Percentiles rank a stretch among this genome's conserved stretches.
phyloP scores from a whole-genome alignment of 2,113 vertebrate species.

The Tricholaema leucomelas region DNA sequence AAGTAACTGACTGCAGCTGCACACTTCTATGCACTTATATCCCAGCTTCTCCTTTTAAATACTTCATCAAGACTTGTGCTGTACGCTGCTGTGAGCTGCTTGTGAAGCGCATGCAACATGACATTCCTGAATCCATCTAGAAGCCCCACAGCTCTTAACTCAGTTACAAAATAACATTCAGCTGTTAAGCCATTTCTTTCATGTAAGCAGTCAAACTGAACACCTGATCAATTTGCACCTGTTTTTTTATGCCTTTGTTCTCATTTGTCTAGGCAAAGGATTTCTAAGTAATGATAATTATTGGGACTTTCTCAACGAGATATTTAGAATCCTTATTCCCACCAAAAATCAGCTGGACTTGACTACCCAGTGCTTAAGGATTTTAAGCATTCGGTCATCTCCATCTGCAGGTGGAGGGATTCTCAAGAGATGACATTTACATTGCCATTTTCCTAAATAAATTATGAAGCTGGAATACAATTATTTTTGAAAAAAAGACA shows the following conservation, averaged over 20 bases:
- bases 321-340: background rate
- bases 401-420: background rate
- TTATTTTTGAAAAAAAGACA: background rate
- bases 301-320: background rate
- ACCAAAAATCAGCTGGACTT: background rate
- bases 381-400: background rate
- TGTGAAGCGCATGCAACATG: background rate
- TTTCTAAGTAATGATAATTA: background rate
- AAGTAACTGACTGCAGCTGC: background rate
- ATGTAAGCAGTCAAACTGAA: background rate
- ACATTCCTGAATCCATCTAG: background rate
- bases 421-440: background rate
- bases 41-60: background rate
- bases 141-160: background rate
- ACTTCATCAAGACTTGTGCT: background rate
- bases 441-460: background rate
- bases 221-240: background rate
- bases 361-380: background rate
- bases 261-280: background rate
- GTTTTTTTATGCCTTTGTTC: background rate
- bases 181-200: background rate
- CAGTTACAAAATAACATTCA: background rate
- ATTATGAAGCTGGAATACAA: background rate
- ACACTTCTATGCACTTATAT: background rate
- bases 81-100: background rate